These are phyloP conservation scores for Seriola aureovittata DNA, from an alignment of 2,113 vertebrate genomes.

Conservation along the genomic window DNA sequence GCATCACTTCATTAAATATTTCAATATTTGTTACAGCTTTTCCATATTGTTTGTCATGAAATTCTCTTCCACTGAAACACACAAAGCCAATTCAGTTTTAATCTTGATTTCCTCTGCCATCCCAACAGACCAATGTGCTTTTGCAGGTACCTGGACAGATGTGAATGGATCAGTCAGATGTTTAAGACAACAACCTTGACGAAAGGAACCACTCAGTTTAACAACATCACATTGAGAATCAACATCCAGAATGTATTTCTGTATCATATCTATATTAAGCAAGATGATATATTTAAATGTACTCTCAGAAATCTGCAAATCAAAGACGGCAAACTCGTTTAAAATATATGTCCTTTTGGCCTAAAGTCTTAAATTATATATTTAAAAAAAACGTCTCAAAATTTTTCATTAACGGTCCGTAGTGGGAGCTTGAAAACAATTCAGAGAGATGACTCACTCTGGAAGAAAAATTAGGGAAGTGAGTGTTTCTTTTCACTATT, in stretches of 20 bases:
- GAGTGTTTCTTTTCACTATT: constrained; percentile 48
- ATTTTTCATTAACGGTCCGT: constrained; percentile 26
- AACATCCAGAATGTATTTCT: constrained; percentile 43
- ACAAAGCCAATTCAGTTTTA: constrained; percentile 7
- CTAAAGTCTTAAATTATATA: constrained; percentile 15
- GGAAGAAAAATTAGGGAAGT: constrained; percentile 55
- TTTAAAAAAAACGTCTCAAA: constrained; percentile 27
- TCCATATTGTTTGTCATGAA: background rate
- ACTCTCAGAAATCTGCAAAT: background rate
- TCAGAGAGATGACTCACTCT: constrained; percentile 51
- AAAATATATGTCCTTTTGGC: constrained; percentile 8
- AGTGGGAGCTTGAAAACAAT: constrained; percentile 20
- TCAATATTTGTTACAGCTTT: background rate
- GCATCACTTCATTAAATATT: constrained; percentile 16
- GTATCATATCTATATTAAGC: constrained; percentile 25
- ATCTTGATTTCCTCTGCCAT: background rate
- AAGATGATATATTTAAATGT: constrained; percentile 17
- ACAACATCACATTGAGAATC: constrained; percentile 35
- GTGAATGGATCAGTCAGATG: constrained; percentile 34
- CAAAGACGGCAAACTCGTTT: constrained; percentile 7
- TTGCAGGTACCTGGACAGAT: constrained; percentile 20
- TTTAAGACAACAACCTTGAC: constrained; percentile 30
- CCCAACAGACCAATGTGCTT: constrained; percentile 33
- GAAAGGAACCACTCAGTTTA: constrained; percentile 14
- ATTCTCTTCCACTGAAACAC: background rate